These are phyloP conservation scores for Opisthocomus hoazin DNA, from an alignment of 2,113 vertebrate genomes.

Conservation along the genomic window DNA sequence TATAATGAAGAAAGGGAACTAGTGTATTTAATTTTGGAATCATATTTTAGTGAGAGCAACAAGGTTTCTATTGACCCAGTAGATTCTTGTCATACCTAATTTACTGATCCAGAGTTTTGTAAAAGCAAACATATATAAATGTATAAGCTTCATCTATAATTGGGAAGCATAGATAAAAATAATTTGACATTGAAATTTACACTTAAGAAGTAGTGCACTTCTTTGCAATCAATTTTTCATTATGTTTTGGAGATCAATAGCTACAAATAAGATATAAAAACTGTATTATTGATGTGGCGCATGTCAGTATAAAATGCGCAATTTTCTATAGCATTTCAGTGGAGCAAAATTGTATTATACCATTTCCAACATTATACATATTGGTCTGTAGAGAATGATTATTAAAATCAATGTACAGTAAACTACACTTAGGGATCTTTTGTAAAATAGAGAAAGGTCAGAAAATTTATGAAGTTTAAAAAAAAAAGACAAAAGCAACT, in stretches of 20 bases:
- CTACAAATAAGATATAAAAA: constrained; percentile 84
- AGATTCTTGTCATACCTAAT: constrained; percentile 71
- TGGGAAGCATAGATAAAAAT: constrained; percentile 79
- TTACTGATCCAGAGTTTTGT: constrained; percentile 68
- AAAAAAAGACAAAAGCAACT: constrained; percentile 3
- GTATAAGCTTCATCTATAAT: constrained; percentile 74
- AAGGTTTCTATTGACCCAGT: constrained; percentile 71
- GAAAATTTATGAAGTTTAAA: not conserved
- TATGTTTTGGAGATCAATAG: constrained; percentile 78
- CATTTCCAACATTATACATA: constrained; percentile 73
- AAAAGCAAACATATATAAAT: constrained; percentile 73
- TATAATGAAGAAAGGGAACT: constrained; percentile 66
- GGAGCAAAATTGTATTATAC: constrained; percentile 74
- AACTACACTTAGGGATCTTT: constrained; percentile 58
- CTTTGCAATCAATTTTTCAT: constrained; percentile 80
- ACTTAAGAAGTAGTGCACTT: constrained; percentile 74
- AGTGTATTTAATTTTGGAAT: constrained; percentile 75
- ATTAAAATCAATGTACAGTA: constrained; percentile 79
- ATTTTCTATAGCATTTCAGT: constrained; percentile 72
- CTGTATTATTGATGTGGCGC: constrained; percentile 78
- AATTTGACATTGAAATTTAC: constrained; percentile 83
- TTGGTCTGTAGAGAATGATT: constrained; percentile 71
- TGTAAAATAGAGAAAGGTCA: constrained; percentile 57
- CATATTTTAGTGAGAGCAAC: constrained; percentile 69
- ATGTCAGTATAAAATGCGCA: constrained; percentile 72